These are phyloP conservation scores for Philereme vetulata DNA, from an alignment of 2,888 invertebrate genomes.

Conservation along the genomic window DNA sequence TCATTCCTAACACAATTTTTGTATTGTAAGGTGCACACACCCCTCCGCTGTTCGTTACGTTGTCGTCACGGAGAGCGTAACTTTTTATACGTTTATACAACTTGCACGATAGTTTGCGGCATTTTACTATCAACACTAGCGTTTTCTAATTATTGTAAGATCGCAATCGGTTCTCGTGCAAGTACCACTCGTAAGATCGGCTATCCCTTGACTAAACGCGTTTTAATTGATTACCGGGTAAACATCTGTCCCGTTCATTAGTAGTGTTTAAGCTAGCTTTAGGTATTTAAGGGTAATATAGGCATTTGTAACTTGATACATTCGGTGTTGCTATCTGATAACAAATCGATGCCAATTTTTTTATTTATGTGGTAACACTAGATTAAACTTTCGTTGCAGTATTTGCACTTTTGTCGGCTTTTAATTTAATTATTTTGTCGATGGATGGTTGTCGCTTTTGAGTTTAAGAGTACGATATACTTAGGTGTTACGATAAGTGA, in stretches of 20 bases:
- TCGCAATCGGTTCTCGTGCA: conserved; percentile 34
- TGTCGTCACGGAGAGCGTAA: conserved; percentile 19
- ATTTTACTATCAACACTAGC: conserved; percentile 24
- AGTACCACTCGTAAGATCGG: conserved; percentile 37
- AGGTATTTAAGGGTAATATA: conserved; percentile 68
- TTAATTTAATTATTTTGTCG: conserved; percentile 57
- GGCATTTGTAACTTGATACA: conserved; percentile 71
- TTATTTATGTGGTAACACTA: conserved; percentile 53
- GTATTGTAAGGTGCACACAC: conserved; percentile 19
- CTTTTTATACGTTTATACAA: conserved; percentile 43
- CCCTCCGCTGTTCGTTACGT: conserved; percentile 1
- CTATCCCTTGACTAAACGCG: conserved; percentile 42
- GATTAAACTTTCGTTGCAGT: conserved; percentile 66
- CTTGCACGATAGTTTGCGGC: conserved; percentile 34
- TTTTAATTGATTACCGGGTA: conserved; percentile 37
- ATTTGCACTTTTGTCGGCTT: conserved; percentile 65
- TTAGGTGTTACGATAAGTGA: conserved; percentile 72
- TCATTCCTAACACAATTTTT: conserved; percentile 24
- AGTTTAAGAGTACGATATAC: conserved; percentile 71
- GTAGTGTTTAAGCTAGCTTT: conserved; percentile 70
- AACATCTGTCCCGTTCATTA: conserved; percentile 58
- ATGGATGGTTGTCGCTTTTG: conserved; percentile 67
- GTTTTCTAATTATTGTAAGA: conserved; percentile 21
- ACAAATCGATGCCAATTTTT: conserved; percentile 51
- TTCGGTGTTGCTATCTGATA: conserved; percentile 66